Evolutionary conservation across 2,797 vertebrate species (phyloP), one percentile per base, ranked within the genome.

Genomic region (Dendrocincla tyrannina): DNA sequence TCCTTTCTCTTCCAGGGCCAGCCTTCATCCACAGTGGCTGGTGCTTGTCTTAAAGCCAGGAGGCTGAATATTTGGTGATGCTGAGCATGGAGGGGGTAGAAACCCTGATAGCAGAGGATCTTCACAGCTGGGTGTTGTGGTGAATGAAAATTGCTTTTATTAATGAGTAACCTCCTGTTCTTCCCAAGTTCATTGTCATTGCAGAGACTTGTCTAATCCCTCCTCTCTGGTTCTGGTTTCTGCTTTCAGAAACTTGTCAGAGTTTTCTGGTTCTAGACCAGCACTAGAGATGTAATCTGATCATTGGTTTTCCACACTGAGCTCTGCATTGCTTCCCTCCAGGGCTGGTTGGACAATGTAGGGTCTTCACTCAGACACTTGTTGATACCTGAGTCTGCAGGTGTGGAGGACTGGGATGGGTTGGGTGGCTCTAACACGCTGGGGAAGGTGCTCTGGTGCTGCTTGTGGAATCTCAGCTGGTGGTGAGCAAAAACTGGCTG

Each of bases 291-390:
- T 46, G 14, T 15, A 35, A 37, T 27, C 41, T 60, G 33, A 7
- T 41, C 4, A 0, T 30, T 25, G 47, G 10, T 37, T 89, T 63
- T 56, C 55, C 18, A 2, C 33, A 4, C 23, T 6, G 50, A 72
- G 52, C 66, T 55, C 50, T 24, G 7, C 5, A 10, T 32, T 17
- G 13, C 41, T 74, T 56, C 44, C 18, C 55, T n/a, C 41, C 11
- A 27, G 78, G 59, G 28, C 37, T 0, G 1, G 33, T 20, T 0
- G 3, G 22, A 35, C 58, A 39, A 35, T 24, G 35, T 4, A 19
- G 35, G 30, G 30, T 55, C 35, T 37, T 37, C 10, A 4, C 19
- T 27, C 19, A 12, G 56, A 11, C 37, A 0, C 17, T 17, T 27
- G 10, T n/a, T 58, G 41, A 14, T 39, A 33, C 59, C 11, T 4